Conservation (phyloP, 2,797 vertebrate species). For the Trachops cirrhosus region DNA sequence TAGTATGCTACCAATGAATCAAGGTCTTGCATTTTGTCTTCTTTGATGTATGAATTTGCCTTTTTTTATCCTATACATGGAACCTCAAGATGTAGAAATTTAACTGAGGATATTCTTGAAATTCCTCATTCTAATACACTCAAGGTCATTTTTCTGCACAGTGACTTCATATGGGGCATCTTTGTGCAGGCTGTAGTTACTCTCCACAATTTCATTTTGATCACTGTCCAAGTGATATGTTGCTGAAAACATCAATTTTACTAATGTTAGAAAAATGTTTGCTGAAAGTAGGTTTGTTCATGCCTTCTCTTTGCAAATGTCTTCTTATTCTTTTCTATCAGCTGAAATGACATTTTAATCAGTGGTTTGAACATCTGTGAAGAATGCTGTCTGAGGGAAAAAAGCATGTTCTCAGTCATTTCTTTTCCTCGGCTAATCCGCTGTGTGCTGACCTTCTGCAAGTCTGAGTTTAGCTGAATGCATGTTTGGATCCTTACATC, state of each 20-base stretch:
- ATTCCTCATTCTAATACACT: neutral
- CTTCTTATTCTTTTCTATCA: conserved; percentile 45
- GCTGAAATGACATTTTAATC: conserved; percentile 68
- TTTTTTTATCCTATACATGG: neutral
- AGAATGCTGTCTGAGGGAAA: conserved; percentile 24
- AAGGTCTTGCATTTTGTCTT: neutral
- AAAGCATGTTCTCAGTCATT: neutral
- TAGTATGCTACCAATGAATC: neutral
- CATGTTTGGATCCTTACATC: neutral
- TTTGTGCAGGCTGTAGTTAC: neutral
- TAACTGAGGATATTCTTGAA: neutral
- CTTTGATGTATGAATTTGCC: conserved; percentile 10
- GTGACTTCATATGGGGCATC: neutral
- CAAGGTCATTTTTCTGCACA: neutral
- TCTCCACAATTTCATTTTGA: neutral
- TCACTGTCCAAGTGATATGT: neutral
- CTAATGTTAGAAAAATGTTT: conserved; percentile 42
- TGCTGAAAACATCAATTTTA: conserved; percentile 52
- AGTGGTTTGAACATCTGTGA: neutral
- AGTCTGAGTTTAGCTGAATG: conserved; percentile 11
- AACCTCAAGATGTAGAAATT: neutral
- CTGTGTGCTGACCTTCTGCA: neutral
- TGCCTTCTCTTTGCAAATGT: conserved; percentile 56
- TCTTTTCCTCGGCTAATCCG: neutral
- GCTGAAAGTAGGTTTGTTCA: conserved; percentile 50